These are phyloP conservation scores for Anisognathus igniventris DNA, from an alignment of 2,797 vertebrate genomes.

Conservation along the genomic window DNA sequence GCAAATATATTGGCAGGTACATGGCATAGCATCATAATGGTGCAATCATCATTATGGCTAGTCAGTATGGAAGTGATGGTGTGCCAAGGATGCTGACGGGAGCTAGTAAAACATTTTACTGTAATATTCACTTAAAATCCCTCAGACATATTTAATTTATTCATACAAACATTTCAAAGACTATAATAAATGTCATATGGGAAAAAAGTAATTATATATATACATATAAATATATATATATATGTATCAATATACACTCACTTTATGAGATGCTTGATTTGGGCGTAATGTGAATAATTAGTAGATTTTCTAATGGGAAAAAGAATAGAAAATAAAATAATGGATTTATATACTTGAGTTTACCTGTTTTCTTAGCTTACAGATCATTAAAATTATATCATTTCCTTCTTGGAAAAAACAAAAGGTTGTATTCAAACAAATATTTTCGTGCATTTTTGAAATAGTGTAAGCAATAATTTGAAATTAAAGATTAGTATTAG, in stretches of 20 bases:
- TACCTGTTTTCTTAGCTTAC: background rate
- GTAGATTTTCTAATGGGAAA: background rate
- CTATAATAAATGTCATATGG: background rate
- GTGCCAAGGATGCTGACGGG: slow-evolving; percentile 1
- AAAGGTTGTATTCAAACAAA: background rate
- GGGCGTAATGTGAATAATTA: background rate
- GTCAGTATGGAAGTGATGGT: background rate
- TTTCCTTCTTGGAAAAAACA: background rate
- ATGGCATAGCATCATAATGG: background rate
- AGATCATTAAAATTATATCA: background rate
- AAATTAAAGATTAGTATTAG: background rate
- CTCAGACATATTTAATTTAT: slow-evolving; percentile 12
- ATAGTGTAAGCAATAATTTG: background rate
- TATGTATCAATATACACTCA: background rate
- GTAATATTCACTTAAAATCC: slow-evolving; percentile 21
- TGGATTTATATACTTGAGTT: background rate
- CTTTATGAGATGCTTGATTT: background rate
- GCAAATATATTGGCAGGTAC: background rate
- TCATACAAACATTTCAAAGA: background rate
- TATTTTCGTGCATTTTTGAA: background rate
- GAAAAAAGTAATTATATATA: background rate
- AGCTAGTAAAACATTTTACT: slow-evolving; percentile 13
- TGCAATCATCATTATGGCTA: slow-evolving; percentile 27
- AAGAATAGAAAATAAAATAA: background rate
- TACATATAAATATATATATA: background rate